These are phyloP conservation scores for Cladorhizidae sp. DNA, from an alignment of 37 sponge, comb jelly and placozoan species.

Conservation along the genomic window DNA sequence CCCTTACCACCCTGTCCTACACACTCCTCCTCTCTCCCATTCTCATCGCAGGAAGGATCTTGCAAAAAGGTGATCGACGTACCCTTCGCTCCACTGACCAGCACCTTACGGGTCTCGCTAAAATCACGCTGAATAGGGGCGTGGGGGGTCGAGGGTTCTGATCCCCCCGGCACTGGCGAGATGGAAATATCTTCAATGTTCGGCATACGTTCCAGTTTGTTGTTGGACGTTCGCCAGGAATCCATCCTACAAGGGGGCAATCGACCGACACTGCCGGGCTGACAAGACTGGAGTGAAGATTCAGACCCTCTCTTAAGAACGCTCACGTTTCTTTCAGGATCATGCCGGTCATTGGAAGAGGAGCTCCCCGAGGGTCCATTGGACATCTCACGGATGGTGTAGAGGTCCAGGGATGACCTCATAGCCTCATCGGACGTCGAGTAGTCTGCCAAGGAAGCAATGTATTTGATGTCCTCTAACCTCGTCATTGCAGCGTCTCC, in stretches of 20 bases:
- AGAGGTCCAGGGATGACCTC: too few species aligned
- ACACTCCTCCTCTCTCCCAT: neutral
- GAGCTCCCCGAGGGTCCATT: too few species aligned
- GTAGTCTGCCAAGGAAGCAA: too few species aligned
- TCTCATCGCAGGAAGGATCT: neutral
- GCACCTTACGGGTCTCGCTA: neutral
- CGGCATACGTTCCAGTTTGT: neutral
- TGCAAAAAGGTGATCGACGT: neutral
- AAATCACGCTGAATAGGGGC: neutral
- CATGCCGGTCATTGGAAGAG: neutral
- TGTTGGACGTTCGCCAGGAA: neutral
- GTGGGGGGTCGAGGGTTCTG: neutral
- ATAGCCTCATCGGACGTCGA: too few species aligned
- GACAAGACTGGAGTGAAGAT: neutral
- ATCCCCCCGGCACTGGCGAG: neutral
- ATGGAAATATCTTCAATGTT: neutral
- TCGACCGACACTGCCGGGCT: too few species aligned
- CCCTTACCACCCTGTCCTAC: neutral
- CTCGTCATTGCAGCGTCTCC: too few species aligned
- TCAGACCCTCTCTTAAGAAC: neutral
- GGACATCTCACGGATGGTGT: too few species aligned
- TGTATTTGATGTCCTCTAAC: too few species aligned
- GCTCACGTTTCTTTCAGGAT: neutral
- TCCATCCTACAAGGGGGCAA: too few species aligned
- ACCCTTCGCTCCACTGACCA: neutral